phyloP scores from a whole-genome alignment of 2,797 vertebrate species.

The Sardinella longiceps region DNA sequence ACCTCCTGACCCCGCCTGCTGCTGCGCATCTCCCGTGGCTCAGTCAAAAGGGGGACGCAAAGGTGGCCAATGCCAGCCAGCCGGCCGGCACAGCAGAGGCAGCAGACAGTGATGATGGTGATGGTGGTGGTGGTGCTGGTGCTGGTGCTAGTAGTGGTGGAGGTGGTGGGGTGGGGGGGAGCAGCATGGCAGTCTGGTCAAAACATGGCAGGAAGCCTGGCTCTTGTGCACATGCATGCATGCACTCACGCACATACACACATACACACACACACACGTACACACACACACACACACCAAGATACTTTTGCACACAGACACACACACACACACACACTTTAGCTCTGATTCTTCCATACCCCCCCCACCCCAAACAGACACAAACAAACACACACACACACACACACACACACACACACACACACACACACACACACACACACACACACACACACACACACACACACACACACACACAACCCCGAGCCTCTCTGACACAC shows the following conservation, averaged over 20 bases:
- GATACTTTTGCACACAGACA: slow-evolving; percentile 22
- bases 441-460: neutral
- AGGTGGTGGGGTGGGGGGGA: slow-evolving; percentile 29
- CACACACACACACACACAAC: no score
- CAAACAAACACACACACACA: neutral
- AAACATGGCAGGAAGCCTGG: slow-evolving; percentile 67
- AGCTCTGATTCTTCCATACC: no score
- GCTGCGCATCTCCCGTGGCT: slow-evolving; percentile 86
- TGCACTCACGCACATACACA: slow-evolving; percentile 6
- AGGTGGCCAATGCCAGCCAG: slow-evolving; percentile 67
- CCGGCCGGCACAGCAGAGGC: no score
- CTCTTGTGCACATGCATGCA: neutral
- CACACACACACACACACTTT: neutral
- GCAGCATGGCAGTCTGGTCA: slow-evolving; percentile 59
- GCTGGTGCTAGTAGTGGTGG: slow-evolving; percentile 5
- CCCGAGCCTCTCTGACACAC: no score
- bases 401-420: neutral
- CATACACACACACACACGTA: slow-evolving; percentile 13
- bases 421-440: slow-evolving; percentile 1
- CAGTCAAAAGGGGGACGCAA: slow-evolving; percentile 79
- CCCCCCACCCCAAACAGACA: neutral
- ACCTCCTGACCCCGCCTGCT: slow-evolving; percentile 92
- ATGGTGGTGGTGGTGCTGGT: neutral
- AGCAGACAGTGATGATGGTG: no score
- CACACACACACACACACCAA: slow-evolving; percentile 17